Percentiles rank a stretch among this genome's conserved stretches.
These are phyloP conservation scores for Lasioglossum malachurum DNA, from an alignment of 2,888 invertebrate species.

Conservation along the genomic window DNA sequence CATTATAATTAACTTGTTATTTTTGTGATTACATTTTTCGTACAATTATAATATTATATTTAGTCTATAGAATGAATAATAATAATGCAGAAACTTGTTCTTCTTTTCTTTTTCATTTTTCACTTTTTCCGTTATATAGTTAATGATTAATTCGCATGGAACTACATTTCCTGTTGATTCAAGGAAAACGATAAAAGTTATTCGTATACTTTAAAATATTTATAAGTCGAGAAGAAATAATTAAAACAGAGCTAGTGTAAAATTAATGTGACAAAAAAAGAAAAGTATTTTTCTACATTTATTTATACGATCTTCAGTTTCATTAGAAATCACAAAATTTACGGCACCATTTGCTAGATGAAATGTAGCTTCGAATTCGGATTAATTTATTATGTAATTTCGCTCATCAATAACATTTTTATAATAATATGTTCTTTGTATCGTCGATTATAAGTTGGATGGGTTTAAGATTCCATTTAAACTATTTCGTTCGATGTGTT, in stretches of 20 bases:
- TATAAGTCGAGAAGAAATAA: not conserved
- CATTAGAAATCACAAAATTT: conserved; percentile 27
- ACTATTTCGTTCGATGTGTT: not conserved
- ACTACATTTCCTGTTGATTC: conserved; percentile 50
- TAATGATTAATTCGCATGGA: conserved; percentile 41
- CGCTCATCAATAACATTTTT: not conserved
- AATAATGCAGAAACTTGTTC: conserved; percentile 43
- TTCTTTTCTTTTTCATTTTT: conserved; percentile 17
- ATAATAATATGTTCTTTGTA: not conserved
- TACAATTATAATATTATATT: conserved; percentile 49
- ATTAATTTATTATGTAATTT: not conserved
- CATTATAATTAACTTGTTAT: conserved; percentile 72
- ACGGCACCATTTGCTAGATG: not conserved
- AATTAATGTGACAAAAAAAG: not conserved
- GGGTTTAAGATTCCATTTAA: not conserved
- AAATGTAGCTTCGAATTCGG: not conserved
- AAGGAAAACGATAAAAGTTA: not conserved
- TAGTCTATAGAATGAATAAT: conserved; percentile 43
- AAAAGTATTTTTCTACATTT: conserved; percentile 34
- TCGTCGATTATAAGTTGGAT: not conserved
- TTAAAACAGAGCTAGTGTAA: not conserved
- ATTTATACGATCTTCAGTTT: conserved; percentile 7
- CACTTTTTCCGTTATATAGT: conserved; percentile 44
- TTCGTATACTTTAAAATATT: conserved; percentile 2
- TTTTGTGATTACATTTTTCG: conserved; percentile 56